Evolutionary conservation across 2,888 invertebrate species (phyloP).

Genomic region (Uloborus plumipes): DNA sequence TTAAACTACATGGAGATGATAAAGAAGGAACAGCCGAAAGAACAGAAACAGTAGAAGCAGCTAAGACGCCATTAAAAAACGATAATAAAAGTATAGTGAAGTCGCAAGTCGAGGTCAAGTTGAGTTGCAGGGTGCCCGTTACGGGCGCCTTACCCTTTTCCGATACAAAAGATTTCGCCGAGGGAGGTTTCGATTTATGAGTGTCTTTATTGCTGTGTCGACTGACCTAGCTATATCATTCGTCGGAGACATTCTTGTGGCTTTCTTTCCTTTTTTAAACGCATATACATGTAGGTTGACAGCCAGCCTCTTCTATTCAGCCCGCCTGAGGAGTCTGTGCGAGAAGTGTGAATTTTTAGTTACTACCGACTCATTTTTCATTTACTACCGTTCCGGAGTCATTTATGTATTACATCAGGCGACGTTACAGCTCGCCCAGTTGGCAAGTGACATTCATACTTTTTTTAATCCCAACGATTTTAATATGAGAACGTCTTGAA

Average conservation of each 20-base stretch:
- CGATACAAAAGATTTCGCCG: conserved; percentile 56
- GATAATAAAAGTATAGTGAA: conserved; percentile 47
- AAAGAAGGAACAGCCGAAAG: neutral
- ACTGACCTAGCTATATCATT: conserved; percentile 60
- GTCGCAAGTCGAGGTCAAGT: conserved; percentile 48
- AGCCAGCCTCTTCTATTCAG: neutral
- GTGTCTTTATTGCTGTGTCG: conserved; percentile 55
- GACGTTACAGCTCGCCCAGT: too few relatives aligned
- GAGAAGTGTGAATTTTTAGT: conserved; percentile 3
- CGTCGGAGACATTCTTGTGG: conserved; percentile 12
- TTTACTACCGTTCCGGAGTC: conserved; percentile 14
- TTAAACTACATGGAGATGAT: neutral
- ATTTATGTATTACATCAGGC: too few relatives aligned
- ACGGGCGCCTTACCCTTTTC: conserved; percentile 57
- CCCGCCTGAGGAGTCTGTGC: neutral
- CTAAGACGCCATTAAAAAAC: conserved; percentile 54
- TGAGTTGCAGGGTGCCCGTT: conserved; percentile 41
- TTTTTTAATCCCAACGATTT: too few relatives aligned
- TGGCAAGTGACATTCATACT: too few relatives aligned
- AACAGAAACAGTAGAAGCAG: conserved; percentile 50
- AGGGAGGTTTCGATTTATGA: conserved; percentile 58
- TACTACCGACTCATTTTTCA: neutral
- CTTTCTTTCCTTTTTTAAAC: conserved; percentile 1
- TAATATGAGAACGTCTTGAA: too few relatives aligned
- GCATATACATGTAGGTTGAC: conserved; percentile 20